Evolutionary conservation across 2,888 invertebrate genomes (phyloP).

Genomic region (Himalopsyche kuldschensis): DNA sequence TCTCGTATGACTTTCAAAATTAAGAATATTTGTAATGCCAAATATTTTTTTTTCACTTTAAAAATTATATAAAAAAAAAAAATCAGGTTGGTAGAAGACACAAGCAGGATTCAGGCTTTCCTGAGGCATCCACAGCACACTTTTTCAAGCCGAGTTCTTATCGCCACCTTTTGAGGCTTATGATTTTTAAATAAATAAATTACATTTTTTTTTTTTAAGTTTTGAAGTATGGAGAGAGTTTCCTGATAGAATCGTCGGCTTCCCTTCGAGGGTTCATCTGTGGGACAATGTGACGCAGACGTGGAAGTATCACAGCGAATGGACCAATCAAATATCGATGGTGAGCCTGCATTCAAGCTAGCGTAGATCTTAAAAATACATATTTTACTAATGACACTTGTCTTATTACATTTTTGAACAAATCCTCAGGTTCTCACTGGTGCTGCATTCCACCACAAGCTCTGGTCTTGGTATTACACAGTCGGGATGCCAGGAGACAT

Average conservation of each 20-base stretch:
- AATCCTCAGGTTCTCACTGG: constrained; percentile 73
- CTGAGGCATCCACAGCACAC: no score
- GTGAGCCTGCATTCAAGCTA: constrained; percentile 51
- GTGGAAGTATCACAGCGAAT: constrained; percentile 96
- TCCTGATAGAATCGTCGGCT: constrained; percentile 94
- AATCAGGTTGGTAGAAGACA: no score
- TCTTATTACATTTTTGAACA: not conserved
- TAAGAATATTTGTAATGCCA: no score
- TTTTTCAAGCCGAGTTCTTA: no score
- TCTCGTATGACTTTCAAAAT: no score
- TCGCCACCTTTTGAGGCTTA: no score
- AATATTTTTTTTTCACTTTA: no score
- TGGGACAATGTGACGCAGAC: constrained; percentile 86
- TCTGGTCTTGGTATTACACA: constrained; percentile 94
- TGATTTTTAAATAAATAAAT: no score
- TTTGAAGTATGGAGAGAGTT: constrained; percentile 95
- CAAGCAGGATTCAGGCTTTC: no score
- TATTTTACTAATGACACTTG: no score
- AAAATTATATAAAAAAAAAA: no score
- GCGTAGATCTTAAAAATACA: not conserved
- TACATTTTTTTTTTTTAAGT: constrained; percentile 50
- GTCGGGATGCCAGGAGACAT: constrained; percentile 83
- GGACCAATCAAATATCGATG: constrained; percentile 97
- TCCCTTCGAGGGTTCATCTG: constrained; percentile 91
- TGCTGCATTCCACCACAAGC: constrained; percentile 95